Evolutionary conservation across 2,888 invertebrate genomes (phyloP), one percentile per base, ranked within the genome.

Genomic region (Pristionchus maxplancki): DNA sequence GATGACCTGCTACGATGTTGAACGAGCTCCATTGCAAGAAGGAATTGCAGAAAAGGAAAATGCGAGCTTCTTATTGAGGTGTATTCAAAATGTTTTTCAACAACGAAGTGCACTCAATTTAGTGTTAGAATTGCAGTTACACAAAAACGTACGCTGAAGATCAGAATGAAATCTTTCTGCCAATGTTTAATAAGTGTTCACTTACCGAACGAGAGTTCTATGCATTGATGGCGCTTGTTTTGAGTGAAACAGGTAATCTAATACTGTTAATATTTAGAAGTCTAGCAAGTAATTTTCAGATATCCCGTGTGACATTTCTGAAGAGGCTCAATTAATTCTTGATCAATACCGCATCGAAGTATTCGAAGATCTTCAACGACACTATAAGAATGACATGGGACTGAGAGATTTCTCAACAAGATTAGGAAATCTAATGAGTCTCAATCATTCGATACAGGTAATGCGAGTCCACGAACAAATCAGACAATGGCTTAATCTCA

Each of bases 151-250:
- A 78, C 28, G 44, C 78, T 15, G 78, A 78, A 9, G 78, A 44
- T 40, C 78, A 78, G 78, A 78, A 78, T 15, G 28, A 78, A 15
- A 78, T 78, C 4, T 28, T 78, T 28, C 78, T 78, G 13, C 78
- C 78, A 0, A 78, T 78, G 20, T 78, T 78, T 48, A 78, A 40
- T 13, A 40, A 48, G 24, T 78, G 40, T 8, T 11, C 40, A 28
- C 44, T 78, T 11, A 78, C 44, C 13, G 78, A 78, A 17, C 40
- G 44, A 48, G 78, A 78, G 8, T 44, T 28, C 28, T 78, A 44
- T 20, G 78, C 78, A 78, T 20, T 78, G n/a, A 44, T 78, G n/a
- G 78, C 44, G 8, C 78, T 78, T 13, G 44, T 44, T 24, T 15
- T 78, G 78, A 44, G 78, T 24, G 78, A 78, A 48, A n/a, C 24